phyloP scores from a whole-genome alignment of 2,797 vertebrate species.

The Semaprochilodus insignis region DNA sequence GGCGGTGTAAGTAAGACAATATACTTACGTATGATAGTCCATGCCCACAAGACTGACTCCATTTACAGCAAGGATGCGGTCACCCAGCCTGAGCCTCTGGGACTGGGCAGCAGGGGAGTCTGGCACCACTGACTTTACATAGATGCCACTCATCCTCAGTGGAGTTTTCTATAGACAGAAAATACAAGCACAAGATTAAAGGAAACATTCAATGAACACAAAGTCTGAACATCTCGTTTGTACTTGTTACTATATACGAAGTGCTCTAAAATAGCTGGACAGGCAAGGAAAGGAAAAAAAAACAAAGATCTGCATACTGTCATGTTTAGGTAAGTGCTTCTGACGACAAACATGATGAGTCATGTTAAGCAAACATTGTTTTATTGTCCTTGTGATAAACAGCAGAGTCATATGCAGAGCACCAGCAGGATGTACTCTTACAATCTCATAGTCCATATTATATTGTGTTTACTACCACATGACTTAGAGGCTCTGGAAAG shows the following conservation, averaged over 20 bases:
- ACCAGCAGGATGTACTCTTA: neutral
- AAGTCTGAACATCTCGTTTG: neutral
- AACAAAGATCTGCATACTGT: neutral
- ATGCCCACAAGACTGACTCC: conserved; percentile 81
- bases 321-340: neutral
- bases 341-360: conserved; percentile 7
- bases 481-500: conserved; percentile 36
- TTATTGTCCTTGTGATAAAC: conserved; percentile 1
- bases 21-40: conserved; percentile 78
- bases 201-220: neutral
- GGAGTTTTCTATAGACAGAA: conserved; percentile 68
- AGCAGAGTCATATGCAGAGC: conserved; percentile 1
- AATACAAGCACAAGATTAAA: neutral
- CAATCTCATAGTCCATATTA: conserved; percentile 3
- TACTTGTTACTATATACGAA: neutral
- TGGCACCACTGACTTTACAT: conserved; percentile 81
- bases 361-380: neutral
- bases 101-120: conserved; percentile 77
- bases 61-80: conserved; percentile 83
- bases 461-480: neutral
- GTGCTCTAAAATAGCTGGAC: neutral
- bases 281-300: neutral
- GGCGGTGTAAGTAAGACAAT: neutral
- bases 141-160: conserved; percentile 77
- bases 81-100: conserved; percentile 72